phyloP scores from a whole-genome alignment of 2,888 invertebrate genomes.

The Diabrotica balteata region DNA sequence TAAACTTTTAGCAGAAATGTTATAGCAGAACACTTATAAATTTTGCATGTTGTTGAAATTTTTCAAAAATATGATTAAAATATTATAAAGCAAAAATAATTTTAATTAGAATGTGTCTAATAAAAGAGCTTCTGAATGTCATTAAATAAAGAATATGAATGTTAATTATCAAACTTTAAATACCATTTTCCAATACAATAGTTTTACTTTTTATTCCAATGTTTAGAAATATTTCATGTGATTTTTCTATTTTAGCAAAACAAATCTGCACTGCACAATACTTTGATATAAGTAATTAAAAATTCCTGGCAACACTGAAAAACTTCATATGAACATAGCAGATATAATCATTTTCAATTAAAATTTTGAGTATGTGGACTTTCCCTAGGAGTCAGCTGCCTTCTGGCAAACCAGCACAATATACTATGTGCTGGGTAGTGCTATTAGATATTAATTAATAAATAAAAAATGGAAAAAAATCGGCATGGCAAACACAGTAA shows the following conservation, averaged over 20 bases:
- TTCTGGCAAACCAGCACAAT: slow-evolving; percentile 53
- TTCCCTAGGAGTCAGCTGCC: slow-evolving; percentile 53
- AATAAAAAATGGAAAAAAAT: slow-evolving; percentile 59
- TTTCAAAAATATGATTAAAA: no score
- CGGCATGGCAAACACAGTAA: slow-evolving; percentile 58
- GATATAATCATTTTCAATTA: slow-evolving; percentile 41
- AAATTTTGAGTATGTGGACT: slow-evolving; percentile 52
- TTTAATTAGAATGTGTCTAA: no score
- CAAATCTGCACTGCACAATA: background rate
- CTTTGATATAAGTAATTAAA: background rate
- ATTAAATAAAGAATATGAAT: no score
- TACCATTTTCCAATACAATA: no score
- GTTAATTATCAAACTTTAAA: no score
- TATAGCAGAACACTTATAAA: no score
- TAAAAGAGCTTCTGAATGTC: no score
- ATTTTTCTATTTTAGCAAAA: slow-evolving; percentile 1
- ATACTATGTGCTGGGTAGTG: slow-evolving; percentile 57
- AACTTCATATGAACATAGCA: slow-evolving; percentile 49
- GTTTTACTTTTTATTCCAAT: no score
- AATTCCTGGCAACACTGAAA: slow-evolving; percentile 11
- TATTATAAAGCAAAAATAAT: no score
- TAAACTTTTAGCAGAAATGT: no score
- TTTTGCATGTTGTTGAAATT: no score
- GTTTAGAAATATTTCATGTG: no score
- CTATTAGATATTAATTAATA: slow-evolving; percentile 43